A percentile compares a stretch with the other conserved stretches of the same genome.
phyloP scores from a whole-genome alignment of 92 coral and sea anemone genomes.

The Epizoanthus fatuus region DNA sequence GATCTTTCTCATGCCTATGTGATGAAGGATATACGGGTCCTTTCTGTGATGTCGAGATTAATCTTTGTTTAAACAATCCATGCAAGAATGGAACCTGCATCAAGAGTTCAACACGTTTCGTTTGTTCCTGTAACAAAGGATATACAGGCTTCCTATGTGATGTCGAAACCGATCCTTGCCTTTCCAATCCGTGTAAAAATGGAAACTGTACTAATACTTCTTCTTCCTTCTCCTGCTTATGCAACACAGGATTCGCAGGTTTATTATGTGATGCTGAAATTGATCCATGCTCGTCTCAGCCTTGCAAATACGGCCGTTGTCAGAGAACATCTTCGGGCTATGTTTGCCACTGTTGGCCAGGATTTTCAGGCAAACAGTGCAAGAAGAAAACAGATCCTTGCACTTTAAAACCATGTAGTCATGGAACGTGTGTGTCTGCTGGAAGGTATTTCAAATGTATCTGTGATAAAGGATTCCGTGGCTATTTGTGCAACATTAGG shows the following conservation, averaged over 20 bases:
- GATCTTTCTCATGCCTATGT: constrained; percentile 57
- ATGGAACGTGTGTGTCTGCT: constrained; percentile 66
- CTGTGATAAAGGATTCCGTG: constrained; percentile 49
- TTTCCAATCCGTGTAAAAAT: constrained; percentile 57
- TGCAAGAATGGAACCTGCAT: constrained; percentile 71
- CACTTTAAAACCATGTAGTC: constrained; percentile 69
- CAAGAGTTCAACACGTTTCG: constrained; percentile 29
- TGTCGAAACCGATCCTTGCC: constrained; percentile 51
- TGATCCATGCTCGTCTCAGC: constrained; percentile 64
- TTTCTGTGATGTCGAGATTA: constrained; percentile 45
- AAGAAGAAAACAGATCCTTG: constrained; percentile 58
- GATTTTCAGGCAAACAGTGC: constrained; percentile 72
- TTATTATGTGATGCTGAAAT: constrained; percentile 38
- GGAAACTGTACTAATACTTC: constrained; percentile 9
- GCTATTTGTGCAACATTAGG: constrained; percentile 47
- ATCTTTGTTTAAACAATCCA: constrained; percentile 64
- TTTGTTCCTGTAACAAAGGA: constrained; percentile 81
- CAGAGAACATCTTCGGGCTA: constrained; percentile 43
- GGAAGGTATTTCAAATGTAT: constrained; percentile 46
- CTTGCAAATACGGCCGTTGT: constrained; percentile 81
- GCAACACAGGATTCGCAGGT: constrained; percentile 65
- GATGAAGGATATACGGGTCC: constrained; percentile 60
- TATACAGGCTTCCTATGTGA: constrained; percentile 66
- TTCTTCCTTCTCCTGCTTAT: constrained; percentile 34
- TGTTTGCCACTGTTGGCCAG: constrained; percentile 71